Evolutionary conservation across 2,888 invertebrate species (phyloP), one percentile per base, ranked within the genome.

Genomic region (Coleophora flavipennella): DNA sequence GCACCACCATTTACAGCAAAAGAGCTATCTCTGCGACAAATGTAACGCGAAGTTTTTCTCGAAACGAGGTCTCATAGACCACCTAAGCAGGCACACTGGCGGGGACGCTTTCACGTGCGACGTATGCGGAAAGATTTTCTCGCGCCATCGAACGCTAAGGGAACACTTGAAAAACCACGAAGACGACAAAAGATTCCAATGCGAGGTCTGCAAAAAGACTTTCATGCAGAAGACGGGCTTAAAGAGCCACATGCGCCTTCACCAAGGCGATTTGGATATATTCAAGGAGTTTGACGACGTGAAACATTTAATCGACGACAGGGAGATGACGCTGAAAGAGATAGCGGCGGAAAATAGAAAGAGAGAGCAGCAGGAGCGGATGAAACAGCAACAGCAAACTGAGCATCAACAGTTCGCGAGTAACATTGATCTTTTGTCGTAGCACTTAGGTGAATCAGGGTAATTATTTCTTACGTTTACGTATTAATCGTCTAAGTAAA

Each of bases 231-330:
- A 83, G 43, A 77, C 74, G 32, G 78, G 80, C 27, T 48, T 85
- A 48, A 81, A 81, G 48, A 74, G 69, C 11, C 85, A 85, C 36
- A 51, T 83, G 3, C 59, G 74, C 0, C 37, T 83, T 31, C 84
- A 84, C 39, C 84, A 84, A 29, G 79, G 81, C 43, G 79, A 84
- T 35, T 49, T 84, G 47, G 83, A 81, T 13, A 84, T 84, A 20
- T 84, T 84, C 48, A 84, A 84, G 38, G 83, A 84, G 58, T 84
- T 84, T 39, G 83, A 84, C 28, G 83, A 84, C 38, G 83, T 84
- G 0, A 84, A 80, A 42, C 83, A 84, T 54, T 48, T 84, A 27
- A 79, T 84, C 32, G 83, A 84, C 31, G 68, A 83, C 45, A 67
- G 83, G 20, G 81, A 79, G 48, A 57, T 84, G 61, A 83, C 83